These are phyloP conservation scores for Pelochelys cantorii DNA, from an alignment of 2,797 vertebrate species.

Conservation along the genomic window DNA sequence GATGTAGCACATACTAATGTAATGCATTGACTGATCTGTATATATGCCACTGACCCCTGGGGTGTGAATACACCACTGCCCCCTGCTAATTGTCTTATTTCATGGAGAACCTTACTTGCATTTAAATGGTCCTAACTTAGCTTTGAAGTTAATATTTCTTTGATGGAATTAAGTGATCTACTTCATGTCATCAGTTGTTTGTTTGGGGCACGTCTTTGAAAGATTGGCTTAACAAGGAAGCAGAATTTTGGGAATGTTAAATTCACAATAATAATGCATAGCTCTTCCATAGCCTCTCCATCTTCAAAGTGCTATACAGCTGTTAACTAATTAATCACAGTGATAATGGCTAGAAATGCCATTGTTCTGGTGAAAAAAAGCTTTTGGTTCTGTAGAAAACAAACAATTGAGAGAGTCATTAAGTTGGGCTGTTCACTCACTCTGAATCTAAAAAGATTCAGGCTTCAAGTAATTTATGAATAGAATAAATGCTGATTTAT, in stretches of 20 bases:
- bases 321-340: constrained; percentile 44
- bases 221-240: neutral
- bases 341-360: constrained; percentile 1
- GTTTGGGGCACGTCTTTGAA: constrained; percentile 26
- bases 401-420: constrained; percentile 46
- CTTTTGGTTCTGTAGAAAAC: neutral
- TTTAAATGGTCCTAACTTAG: constrained; percentile 72
- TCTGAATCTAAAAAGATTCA: neutral
- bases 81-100: constrained; percentile 64
- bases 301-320: constrained; percentile 43
- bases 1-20: accelerated
- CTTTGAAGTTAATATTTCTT: constrained; percentile 79
- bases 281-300: neutral
- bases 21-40: neutral
- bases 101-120: constrained; percentile 56
- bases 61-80: neutral
- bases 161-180: constrained; percentile 70
- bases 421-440: neutral
- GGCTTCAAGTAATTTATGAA: neutral
- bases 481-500: neutral
- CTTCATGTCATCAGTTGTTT: constrained; percentile 68
- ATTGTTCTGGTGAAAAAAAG: neutral
- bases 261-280: constrained; percentile 11
- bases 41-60: accelerated
- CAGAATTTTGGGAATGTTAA: constrained; percentile 45